Evolutionary conservation across 2,113 vertebrate genomes (phyloP), one percentile per base, ranked within the genome.

Genomic region (mouse (Mus musculus)): DNA sequence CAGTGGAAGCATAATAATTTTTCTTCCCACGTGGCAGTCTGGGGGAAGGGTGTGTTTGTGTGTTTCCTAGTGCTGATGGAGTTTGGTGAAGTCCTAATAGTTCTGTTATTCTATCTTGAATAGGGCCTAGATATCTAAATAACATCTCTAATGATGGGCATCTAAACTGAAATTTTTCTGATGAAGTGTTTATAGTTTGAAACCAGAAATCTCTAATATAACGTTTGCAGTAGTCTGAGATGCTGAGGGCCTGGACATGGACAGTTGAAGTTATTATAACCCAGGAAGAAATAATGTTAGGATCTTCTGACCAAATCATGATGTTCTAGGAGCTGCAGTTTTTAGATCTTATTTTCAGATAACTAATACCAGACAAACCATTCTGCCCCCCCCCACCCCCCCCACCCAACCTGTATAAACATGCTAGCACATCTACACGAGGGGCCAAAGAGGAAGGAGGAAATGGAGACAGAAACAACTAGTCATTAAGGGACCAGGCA

Each of bases 191-290:
- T 75, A 30, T 75, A 30, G 24, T 4, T 91, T 94, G 46, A 86
- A 95, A 93, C 91, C 72, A 94, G 81, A 90, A 94, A 54, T 95
- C 75, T 56, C 30, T 54, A 93, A 28, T 82, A 94, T 8, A 93
- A 7, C 20, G 84, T 95, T 94, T 95, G 69, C 14, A 28, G 1
- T 94, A 82, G 19, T 84, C 20, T 69, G 12, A 90, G 76, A 63
- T 85, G 24, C 28, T 52, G 16, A 87, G 36, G 85, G 2, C 22
- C 63, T 95, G 61, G 94, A 82, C 36, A 69, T 56, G 82, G 90
- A 72, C 4, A 89, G 22, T 85, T 75, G 54, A 89, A 46, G 63
- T 84, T 87, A 6, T 89, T 87, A 95, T n/a, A 78, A 91, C 63
- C 61, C 16, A 88, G 28, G 59, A 91, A 85, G 33, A 52, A 88